phyloP scores from a whole-genome alignment of 1,140 invertebrate genomes.

The Dufourea novaeangliae region DNA sequence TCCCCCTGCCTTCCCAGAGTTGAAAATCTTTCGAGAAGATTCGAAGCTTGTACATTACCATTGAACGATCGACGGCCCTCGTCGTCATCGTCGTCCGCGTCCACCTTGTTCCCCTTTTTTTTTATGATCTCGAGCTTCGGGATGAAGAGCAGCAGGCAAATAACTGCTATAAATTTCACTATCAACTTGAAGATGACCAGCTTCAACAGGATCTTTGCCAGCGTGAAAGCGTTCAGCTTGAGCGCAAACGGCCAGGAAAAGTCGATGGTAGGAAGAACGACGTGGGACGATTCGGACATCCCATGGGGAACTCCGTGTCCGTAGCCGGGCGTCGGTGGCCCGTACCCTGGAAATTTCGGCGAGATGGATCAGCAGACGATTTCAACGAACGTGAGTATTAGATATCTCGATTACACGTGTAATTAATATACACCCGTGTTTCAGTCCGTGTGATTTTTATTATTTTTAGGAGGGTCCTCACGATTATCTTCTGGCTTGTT shows the following conservation, averaged over 20 bases:
- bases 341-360: neutral
- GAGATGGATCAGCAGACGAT: neutral
- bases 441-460: too few species aligned
- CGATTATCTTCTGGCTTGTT: too few species aligned
- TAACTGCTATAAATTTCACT: slow-evolving; percentile 88
- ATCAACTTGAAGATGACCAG: slow-evolving; percentile 89
- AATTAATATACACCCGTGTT: too few species aligned
- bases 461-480: too few species aligned
- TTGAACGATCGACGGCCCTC: slow-evolving; percentile 11
- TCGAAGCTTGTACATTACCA: neutral
- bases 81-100: slow-evolving; percentile 55
- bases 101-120: slow-evolving; percentile 55
- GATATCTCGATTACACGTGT: too few species aligned
- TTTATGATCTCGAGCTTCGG: slow-evolving; percentile 84
- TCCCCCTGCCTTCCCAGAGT: too few species aligned
- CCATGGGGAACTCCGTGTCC: slow-evolving; percentile 81
- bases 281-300: slow-evolving; percentile 82
- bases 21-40: too few species aligned
- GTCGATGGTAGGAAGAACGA: slow-evolving; percentile 75
- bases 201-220: slow-evolving; percentile 88
- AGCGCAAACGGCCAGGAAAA: slow-evolving; percentile 76
- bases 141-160: slow-evolving; percentile 88
- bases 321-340: slow-evolving; percentile 51
- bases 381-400: too few species aligned
- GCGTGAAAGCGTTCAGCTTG: slow-evolving; percentile 87